These are phyloP conservation scores for Phortica okadai DNA, from an alignment of 2,888 invertebrate genomes.

Conservation along the genomic window DNA sequence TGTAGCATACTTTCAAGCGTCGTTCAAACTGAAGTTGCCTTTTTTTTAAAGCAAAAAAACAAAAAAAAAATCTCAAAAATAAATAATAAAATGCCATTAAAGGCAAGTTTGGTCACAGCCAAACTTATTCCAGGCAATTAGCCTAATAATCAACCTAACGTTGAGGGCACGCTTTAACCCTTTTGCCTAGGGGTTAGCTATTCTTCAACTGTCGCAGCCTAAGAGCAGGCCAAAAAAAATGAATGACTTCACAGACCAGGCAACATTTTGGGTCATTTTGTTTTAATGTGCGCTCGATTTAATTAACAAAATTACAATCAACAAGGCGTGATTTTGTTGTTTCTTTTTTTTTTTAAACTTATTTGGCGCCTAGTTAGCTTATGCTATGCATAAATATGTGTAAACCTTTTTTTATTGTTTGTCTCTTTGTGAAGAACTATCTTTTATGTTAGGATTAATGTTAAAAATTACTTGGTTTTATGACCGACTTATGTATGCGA, in stretches of 20 bases:
- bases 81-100: slow-evolving; percentile 53
- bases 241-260: background rate
- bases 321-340: background rate
- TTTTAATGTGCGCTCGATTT: slow-evolving; percentile 7
- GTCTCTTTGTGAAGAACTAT: background rate
- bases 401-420: background rate
- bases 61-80: no score
- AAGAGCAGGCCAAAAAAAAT: background rate
- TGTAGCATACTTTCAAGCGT: slow-evolving; percentile 31
- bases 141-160: slow-evolving; percentile 61
- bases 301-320: slow-evolving; percentile 24
- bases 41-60: background rate
- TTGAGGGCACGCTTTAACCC: slow-evolving; percentile 1
- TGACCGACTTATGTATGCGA: no score
- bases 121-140: slow-evolving; percentile 62
- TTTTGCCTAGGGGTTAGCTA: background rate
- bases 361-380: slow-evolving; percentile 3
- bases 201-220: background rate
- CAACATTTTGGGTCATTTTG: background rate
- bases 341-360: background rate
- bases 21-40: background rate
- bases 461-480: no score
- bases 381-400: slow-evolving; percentile 2
- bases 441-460: no score
- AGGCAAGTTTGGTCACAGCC: slow-evolving; percentile 50